Conservation (phyloP, 2,113 vertebrate genomes). For the Engraulis encrasicolus region DNA sequence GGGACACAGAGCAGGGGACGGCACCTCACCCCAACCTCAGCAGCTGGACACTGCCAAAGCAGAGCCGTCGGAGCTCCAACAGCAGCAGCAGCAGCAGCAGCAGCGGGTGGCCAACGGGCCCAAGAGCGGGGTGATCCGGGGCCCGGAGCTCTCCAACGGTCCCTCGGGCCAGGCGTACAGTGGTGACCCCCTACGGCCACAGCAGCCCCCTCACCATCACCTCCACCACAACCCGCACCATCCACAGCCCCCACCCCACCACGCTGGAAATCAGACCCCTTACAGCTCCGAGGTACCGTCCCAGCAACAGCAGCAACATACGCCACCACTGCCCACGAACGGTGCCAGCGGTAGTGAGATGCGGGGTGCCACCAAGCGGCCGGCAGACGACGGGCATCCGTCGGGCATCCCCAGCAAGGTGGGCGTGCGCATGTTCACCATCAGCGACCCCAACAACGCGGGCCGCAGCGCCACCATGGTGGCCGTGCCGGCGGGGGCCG, state of each 20-base stretch:
- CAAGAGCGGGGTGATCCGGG: conserved; percentile 81
- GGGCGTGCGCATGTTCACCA: conserved; percentile 98
- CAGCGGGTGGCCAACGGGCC: conserved; percentile 92
- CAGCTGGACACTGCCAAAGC: conserved; percentile 99
- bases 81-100: conserved; percentile 76
- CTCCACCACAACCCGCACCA: conserved; percentile 76
- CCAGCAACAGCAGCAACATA: background rate
- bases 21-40: conserved; percentile 77
- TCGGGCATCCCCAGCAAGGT: conserved; percentile 97
- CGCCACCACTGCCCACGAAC: conserved; percentile 82
- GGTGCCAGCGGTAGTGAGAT: conserved; percentile 84
- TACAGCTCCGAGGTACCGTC: conserved; percentile 68
- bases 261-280: conserved; percentile 76
- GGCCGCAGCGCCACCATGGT: conserved; percentile 98
- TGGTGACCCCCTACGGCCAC: conserved; percentile 79
- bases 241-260: conserved; percentile 32
- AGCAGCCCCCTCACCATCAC: conserved; percentile 87
- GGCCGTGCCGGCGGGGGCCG: conserved; percentile 95
- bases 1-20: conserved; percentile 74
- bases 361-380: conserved; percentile 91
- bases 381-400: conserved; percentile 83
- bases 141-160: conserved; percentile 91
- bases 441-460: conserved; percentile 98
- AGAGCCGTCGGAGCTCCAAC: conserved; percentile 83
- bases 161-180: conserved; percentile 87